These are phyloP conservation scores for Aix galericulata DNA, from an alignment of 2,113 vertebrate genomes.

Conservation along the genomic window DNA sequence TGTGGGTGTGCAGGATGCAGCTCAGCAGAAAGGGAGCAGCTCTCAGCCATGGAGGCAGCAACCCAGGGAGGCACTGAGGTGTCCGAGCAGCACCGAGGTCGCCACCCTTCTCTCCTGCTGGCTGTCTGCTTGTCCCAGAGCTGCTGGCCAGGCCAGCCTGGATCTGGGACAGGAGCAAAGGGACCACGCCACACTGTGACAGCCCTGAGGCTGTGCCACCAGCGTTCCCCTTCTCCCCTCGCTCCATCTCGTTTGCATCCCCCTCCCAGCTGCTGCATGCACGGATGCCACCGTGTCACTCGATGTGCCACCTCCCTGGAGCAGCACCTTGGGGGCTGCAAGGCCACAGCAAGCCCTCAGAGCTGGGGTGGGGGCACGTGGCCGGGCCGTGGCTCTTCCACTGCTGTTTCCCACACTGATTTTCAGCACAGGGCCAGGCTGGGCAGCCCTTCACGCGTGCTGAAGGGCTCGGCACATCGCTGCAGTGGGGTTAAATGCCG, in stretches of 20 bases:
- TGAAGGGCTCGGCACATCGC: background rate
- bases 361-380: background rate
- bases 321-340: background rate
- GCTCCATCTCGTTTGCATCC: no score
- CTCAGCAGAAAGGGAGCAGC: background rate
- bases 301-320: no score
- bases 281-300: no score
- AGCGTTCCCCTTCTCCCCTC: background rate
- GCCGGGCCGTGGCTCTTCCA: background rate
- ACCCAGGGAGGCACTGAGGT: background rate
- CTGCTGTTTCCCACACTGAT: background rate
- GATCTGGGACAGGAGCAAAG: background rate
- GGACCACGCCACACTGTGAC: rapidly evolving
- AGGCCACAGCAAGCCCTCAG: background rate
- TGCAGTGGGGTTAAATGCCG: background rate
- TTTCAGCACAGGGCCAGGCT: background rate
- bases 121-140: background rate
- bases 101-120: background rate
- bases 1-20: background rate
- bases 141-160: background rate
- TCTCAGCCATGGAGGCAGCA: background rate
- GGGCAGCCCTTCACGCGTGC: background rate
- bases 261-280: background rate
- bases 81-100: background rate
- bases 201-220: rapidly evolving